Evolutionary conservation across 1,140 invertebrate species (phyloP), one percentile per base, ranked within the genome.

Genomic region (Venturia canescens): DNA sequence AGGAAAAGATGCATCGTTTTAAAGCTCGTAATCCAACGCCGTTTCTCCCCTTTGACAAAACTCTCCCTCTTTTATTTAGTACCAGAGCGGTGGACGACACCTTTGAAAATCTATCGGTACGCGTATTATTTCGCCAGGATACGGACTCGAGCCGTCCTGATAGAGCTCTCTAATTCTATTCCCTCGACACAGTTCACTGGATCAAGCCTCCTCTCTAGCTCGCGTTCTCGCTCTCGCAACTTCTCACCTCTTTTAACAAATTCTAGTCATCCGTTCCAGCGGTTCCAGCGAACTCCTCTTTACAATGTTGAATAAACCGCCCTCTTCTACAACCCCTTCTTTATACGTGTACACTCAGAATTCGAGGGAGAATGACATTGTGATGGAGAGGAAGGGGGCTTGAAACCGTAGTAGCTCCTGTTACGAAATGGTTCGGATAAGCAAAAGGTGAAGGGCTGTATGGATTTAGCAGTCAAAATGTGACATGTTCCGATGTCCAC

Each of bases 401-500:
- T 87, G 87, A 87, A 88, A 88, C 84, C 80, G 83, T 86, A 88
- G 87, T 86, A 85, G 85, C 86, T 86, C 83, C 80, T 81, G 80
- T 86, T 83, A 83, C 84, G 84, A 83, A 86, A 85, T 85, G 84
- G 84, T 86, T 87, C 87, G 82, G 76, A 88, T 88, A 84, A 84
- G 86, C 84, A 87, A 88, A 88, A 87, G 84, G 86, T 86, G 83
- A 83, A 57, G 81, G 80, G 53, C 18, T 13, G 15, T 53, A 53
- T 21, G 16, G 53, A 21, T 7, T 34, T 34, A 34, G 38, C 38
- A 34, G 38, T 11, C 38, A 44, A 11, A 44, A 44, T 11, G 13
- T 34, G 9, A 11, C 38, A 44, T 44, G 7, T n/a, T n/a, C n/a
- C n/a, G n/a, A n/a, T 44, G 38, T 13, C 38, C 38, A 11, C 38